Evolutionary conservation across 1,140 invertebrate species (phyloP).

Genomic region (Procambarus clarkii): DNA sequence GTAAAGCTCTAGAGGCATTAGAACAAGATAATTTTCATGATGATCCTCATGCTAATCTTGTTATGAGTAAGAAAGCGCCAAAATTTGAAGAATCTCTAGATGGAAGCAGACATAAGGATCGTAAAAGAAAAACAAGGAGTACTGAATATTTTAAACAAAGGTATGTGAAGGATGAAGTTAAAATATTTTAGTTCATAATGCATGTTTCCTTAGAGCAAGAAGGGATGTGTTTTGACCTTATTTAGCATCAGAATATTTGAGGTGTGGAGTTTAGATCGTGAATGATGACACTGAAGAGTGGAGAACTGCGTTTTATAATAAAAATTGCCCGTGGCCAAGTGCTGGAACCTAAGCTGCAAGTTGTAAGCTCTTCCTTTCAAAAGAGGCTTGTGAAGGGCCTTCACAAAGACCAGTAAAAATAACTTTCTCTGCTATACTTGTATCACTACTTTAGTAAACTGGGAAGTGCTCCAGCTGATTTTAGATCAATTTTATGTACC

Average conservation of each 20-base stretch:
- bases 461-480: too few species aligned
- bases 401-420: too few species aligned
- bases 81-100: conserved; percentile 94
- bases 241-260: neutral
- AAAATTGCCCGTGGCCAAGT: too few species aligned
- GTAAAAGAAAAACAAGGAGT: conserved; percentile 87
- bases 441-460: too few species aligned
- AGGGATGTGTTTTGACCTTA: neutral
- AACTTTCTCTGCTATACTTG: too few species aligned
- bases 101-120: conserved; percentile 81
- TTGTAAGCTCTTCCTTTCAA: too few species aligned
- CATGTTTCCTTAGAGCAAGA: too few species aligned
- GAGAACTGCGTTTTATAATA: too few species aligned
- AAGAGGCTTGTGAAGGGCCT: too few species aligned
- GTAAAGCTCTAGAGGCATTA: conserved; percentile 94
- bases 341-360: too few species aligned
- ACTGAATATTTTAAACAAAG: conserved; percentile 93
- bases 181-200: neutral
- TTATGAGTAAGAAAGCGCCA: conserved; percentile 93
- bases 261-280: neutral
- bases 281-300: too few species aligned
- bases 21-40: conserved; percentile 98
- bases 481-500: too few species aligned
- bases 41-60: conserved; percentile 96
- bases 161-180: conserved; percentile 70